Base-by-base conservation (phyloP, 1,140 invertebrate genomes). In the Heterodera schachtii region DNA sequence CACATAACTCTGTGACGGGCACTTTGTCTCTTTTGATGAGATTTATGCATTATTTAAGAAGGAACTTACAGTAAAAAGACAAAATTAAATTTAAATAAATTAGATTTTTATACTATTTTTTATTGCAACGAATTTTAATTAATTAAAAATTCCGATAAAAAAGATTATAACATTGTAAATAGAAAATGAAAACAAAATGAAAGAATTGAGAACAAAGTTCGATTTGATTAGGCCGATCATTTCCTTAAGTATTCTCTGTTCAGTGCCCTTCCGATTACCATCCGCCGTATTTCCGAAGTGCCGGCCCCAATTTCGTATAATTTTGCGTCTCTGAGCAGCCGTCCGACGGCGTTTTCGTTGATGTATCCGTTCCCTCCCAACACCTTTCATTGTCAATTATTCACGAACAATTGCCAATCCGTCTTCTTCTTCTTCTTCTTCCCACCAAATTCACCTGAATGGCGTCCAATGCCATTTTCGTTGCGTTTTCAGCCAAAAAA, bases 311-410 rank as follows among this genome's bases (percentile, higher is more conserved):
- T 99, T 92, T 99, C 97, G 88, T 98, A 99, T 0, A 99, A 90
- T 91, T 99, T 99, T 0, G 97, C 96, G 92, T 99, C 98, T 85
- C 98, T 92, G 49, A 99, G 90, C 70, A 95, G 92, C 88, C 98
- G 92, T 66, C 97, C 98, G 31, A 95, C 95, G 41, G 96, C 94
- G 91, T 98, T 98, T 87, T 99, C 98, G 90, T 99, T 99, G 70
- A 98, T 98, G 88, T 96, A 99, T n/a, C 98, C 98, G 92, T 99
- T 99, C 70, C 97, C 98, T 89, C 97, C 96, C 96, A 84, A 67
- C 87, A 89, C 69, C 69, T 71, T 31, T 31, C 31, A 31, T 31
- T 31, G 31, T 31, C 31, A 31, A 31, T 31, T 31, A 31, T 31
- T 31, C 31, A 31, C 31, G 11, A 3, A 13, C 31, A 41, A 16